A percentile compares a stretch with the other conserved stretches of the same genome.
These are phyloP conservation scores for Phytoseiulus persimilis DNA, from an alignment of 2,888 invertebrate species.

Conservation along the genomic window DNA sequence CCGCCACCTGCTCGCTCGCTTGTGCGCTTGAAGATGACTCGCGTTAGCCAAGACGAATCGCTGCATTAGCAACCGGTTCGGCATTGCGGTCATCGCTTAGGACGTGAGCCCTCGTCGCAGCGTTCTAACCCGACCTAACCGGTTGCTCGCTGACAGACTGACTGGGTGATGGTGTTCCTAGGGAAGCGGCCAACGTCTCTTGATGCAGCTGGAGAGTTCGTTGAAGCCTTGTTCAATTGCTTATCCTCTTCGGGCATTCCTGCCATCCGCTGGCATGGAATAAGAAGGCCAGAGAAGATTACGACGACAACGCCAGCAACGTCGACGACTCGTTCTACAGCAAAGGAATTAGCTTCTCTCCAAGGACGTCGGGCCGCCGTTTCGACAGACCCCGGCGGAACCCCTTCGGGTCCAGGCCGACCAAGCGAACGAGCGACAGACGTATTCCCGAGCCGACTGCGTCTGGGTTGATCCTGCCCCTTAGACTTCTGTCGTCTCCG, in stretches of 20 bases:
- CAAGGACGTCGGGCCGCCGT: neutral
- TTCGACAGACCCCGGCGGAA: neutral
- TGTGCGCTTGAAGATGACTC: neutral
- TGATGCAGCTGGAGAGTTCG: neutral
- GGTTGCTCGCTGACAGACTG: neutral
- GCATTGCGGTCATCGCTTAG: neutral
- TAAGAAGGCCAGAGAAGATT: neutral
- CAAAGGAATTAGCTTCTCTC: neutral
- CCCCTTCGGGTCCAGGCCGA: neutral
- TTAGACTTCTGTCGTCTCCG: neutral
- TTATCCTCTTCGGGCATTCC: neutral
- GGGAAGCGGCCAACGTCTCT: neutral
- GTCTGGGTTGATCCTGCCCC: neutral
- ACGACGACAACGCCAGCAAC: neutral
- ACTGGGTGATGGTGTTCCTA: neutral
- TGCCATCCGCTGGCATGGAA: neutral
- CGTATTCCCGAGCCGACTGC: neutral
- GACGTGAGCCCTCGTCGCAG: no score
- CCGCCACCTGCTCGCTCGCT: neutral
- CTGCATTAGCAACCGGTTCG: neutral
- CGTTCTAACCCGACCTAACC: no score
- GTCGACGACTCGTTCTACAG: neutral
- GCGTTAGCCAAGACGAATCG: neutral
- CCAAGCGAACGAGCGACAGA: neutral
- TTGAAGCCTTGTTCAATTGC: neutral